Evolutionary conservation across 2,113 vertebrate species (phyloP).

Genomic region (Zosterops hypoxanthus): DNA sequence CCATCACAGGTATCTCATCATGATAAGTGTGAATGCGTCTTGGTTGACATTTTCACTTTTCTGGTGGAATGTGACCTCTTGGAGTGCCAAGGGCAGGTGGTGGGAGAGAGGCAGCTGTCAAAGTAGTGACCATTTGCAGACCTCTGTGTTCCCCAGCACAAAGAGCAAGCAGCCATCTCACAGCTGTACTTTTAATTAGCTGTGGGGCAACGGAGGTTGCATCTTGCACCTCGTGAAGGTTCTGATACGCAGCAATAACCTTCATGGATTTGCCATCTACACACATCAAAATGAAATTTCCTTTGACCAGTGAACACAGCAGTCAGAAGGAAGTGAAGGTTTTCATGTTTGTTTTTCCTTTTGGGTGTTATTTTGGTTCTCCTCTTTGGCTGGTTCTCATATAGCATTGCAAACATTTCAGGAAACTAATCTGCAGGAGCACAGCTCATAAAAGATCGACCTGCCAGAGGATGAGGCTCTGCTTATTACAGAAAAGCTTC

Average conservation of each 20-base stretch:
- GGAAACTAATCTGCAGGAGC: slow-evolving; percentile 37
- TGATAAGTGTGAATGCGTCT: background rate
- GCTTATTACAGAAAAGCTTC: slow-evolving; percentile 50
- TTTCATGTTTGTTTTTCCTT: background rate
- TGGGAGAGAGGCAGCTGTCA: background rate
- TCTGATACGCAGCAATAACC: background rate
- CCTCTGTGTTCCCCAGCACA: background rate
- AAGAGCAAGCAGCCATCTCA: background rate
- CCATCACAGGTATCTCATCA: background rate
- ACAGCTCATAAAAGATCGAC: slow-evolving; percentile 13
- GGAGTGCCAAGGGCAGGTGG: background rate
- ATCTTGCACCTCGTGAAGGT: background rate
- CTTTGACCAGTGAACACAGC: background rate
- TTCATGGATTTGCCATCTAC: background rate
- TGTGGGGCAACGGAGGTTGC: background rate
- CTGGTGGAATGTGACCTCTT: background rate
- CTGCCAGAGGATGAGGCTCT: background rate
- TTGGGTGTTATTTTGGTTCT: slow-evolving; percentile 17
- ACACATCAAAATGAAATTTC: slow-evolving; percentile 29
- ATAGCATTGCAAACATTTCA: slow-evolving; percentile 13
- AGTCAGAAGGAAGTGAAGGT: background rate
- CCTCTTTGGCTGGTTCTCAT: background rate
- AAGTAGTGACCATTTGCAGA: background rate
- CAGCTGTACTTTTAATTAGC: background rate
- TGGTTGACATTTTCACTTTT: background rate